Evolutionary conservation across 2,888 invertebrate genomes (phyloP), one percentile per base, ranked within the genome.

Genomic region (Eurois occulta): DNA sequence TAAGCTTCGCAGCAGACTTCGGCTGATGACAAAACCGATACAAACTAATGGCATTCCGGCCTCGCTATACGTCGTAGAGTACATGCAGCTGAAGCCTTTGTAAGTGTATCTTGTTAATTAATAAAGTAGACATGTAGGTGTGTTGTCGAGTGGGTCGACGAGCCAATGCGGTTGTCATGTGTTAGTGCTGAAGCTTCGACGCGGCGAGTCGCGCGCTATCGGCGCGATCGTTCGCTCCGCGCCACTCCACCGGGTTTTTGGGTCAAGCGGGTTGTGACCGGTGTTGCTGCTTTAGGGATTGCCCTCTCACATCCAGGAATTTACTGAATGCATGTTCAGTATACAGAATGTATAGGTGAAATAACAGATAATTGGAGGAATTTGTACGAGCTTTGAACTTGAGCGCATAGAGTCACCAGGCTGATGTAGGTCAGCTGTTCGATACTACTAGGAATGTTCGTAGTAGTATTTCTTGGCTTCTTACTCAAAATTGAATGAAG

Each of bases 231-330:
- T 87, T 87, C 89, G 88, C 88, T 89, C 77, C 87, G 86, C 90
- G 86, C 90, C 91, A 91, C 94, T 94, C 90, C 89, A 92, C 80
- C 87, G 84, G 87, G 92, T 95, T 95, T 95, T 93, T 96, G 94
- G 96, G 96, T 96, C 96, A 96, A 96, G 96, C 94, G 90, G 92
- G 90, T 86, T 92, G 92, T 89, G 91, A 92, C 92, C 91, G 89
- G 88, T 88, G 90, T 79, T 90, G 91, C 91, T 91, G 90, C 91
- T 88, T 90, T 87, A 84, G 86, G 86, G 85, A 89, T 89, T 88
- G 86, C 88, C 89, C 85, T 86, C 90, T 90, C 89, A 87, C 91
- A 91, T 87, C 87, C 89, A 90, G 85, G 84, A 91, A 91, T 93
- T 92, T 91, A 92, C 91, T 88, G 88, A 68, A 84, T 88, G 87